phyloP scores from a whole-genome alignment of 2,888 invertebrate species.

The Anaspis maculata region DNA sequence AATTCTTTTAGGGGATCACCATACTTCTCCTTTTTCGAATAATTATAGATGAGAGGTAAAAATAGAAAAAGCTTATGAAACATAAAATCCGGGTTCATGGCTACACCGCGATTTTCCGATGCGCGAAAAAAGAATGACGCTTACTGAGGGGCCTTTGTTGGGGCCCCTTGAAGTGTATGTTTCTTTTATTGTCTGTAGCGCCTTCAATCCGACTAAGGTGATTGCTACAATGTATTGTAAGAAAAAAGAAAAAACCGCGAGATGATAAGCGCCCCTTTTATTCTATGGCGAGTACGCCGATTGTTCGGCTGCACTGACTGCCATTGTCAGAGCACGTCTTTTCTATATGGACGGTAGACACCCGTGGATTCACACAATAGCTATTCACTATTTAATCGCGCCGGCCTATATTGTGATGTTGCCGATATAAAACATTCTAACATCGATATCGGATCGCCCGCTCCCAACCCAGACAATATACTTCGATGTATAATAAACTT shows the following conservation, averaged over 20 bases:
- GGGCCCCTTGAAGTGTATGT: too few species aligned
- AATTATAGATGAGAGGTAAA: too few species aligned
- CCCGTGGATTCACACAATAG: constrained; percentile 32
- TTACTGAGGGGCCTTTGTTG: too few species aligned
- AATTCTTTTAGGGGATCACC: too few species aligned
- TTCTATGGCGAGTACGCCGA: constrained; percentile 21
- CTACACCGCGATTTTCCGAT: too few species aligned
- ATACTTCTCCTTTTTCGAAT: too few species aligned
- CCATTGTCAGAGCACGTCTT: constrained; percentile 29
- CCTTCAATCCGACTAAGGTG: constrained; percentile 17
- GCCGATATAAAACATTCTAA: constrained; percentile 29
- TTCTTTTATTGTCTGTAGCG: constrained; percentile 11
- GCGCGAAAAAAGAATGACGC: too few species aligned
- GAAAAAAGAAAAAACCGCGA: constrained; percentile 17
- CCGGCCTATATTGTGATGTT: constrained; percentile 30
- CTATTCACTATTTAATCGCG: constrained; percentile 34
- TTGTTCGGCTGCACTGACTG: constrained; percentile 28
- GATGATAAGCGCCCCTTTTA: constrained; percentile 16
- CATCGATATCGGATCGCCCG: constrained; percentile 16
- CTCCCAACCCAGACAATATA: constrained; percentile 14
- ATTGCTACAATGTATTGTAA: constrained; percentile 21
- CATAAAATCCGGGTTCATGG: too few species aligned
- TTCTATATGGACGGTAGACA: constrained; percentile 30
- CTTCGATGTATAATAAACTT: constrained; percentile 16
- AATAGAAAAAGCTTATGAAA: too few species aligned